Conservation (phyloP, 92 coral and sea anemone genomes). For the Phenganax marumi region DNA sequence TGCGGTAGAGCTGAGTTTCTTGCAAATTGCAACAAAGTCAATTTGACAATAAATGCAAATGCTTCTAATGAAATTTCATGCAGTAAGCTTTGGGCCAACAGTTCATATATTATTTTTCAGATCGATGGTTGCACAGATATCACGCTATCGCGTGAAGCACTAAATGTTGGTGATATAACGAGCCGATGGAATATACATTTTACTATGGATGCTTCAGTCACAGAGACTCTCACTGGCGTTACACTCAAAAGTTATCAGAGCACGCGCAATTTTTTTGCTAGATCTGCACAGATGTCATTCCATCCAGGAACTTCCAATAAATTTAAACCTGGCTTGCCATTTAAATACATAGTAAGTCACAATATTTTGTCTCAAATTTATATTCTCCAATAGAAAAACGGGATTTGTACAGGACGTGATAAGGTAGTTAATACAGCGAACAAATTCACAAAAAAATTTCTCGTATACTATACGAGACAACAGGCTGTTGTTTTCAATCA, state of each 20-base stretch:
- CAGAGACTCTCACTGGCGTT: constrained; percentile 75
- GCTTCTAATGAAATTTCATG: neutral
- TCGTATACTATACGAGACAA: no score
- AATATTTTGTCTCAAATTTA: no score
- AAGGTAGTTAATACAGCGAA: no score
- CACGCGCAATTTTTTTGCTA: constrained; percentile 42
- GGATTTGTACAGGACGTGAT: no score
- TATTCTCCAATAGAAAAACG: no score
- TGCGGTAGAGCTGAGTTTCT: no score
- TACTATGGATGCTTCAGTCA: constrained; percentile 65
- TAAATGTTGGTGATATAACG: constrained; percentile 34
- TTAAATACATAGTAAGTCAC: constrained; percentile 70
- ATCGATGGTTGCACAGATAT: constrained; percentile 83
- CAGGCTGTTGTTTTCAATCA: no score
- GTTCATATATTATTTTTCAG: constrained; percentile 32
- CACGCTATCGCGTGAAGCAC: constrained; percentile 47
- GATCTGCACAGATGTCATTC: constrained; percentile 56
- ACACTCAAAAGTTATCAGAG: constrained; percentile 60
- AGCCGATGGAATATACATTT: constrained; percentile 28
- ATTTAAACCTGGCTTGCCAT: constrained; percentile 85
- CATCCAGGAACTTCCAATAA: constrained; percentile 57
- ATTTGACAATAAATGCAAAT: no score
- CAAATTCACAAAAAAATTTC: no score
- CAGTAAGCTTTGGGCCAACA: no score
- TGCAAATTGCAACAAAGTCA: no score